Percentiles rank a stretch among this genome's conserved stretches.
Evolutionary conservation across 2,888 invertebrate genomes (phyloP).

Genomic region (Bembecia ichneumoniformis): DNA sequence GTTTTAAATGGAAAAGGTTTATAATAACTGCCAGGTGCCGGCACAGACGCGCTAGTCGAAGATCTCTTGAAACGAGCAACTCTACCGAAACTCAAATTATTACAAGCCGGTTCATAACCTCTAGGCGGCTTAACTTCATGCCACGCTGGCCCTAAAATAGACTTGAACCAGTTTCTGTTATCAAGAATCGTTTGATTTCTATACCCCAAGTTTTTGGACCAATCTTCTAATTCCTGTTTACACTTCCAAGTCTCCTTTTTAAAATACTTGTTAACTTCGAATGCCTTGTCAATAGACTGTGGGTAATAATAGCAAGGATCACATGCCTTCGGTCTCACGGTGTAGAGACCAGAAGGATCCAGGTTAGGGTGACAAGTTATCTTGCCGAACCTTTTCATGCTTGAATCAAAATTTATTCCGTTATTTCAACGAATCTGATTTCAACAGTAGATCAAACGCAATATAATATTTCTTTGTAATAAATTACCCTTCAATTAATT

Average conservation of each 20-base stretch:
- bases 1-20: slow-evolving; percentile 36
- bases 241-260: slow-evolving; percentile 33
- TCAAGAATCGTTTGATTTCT: slow-evolving; percentile 45
- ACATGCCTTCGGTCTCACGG: slow-evolving; percentile 29
- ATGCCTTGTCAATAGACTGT: slow-evolving; percentile 26
- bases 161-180: slow-evolving; percentile 30
- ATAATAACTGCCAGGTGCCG: slow-evolving; percentile 54
- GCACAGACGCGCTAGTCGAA: slow-evolving; percentile 16
- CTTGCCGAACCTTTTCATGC: slow-evolving; percentile 34
- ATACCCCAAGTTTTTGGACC: slow-evolving; percentile 53
- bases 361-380: slow-evolving; percentile 42
- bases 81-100: slow-evolving; percentile 47
- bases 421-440: neutral
- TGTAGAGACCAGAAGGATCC: slow-evolving; percentile 40
- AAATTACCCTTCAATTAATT: too few species aligned
- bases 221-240: slow-evolving; percentile 53
- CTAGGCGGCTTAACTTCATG: slow-evolving; percentile 21
- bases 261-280: slow-evolving; percentile 17
- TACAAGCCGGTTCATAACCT: slow-evolving; percentile 33
- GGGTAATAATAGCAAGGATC: slow-evolving; percentile 49
- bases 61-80: slow-evolving; percentile 26
- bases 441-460: too few species aligned
- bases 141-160: slow-evolving; percentile 52
- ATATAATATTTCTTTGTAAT: too few species aligned
- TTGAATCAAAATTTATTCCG: slow-evolving; percentile 25